Base-by-base conservation (phyloP, 2,888 invertebrate genomes). In the Nycteola revayana region DNA sequence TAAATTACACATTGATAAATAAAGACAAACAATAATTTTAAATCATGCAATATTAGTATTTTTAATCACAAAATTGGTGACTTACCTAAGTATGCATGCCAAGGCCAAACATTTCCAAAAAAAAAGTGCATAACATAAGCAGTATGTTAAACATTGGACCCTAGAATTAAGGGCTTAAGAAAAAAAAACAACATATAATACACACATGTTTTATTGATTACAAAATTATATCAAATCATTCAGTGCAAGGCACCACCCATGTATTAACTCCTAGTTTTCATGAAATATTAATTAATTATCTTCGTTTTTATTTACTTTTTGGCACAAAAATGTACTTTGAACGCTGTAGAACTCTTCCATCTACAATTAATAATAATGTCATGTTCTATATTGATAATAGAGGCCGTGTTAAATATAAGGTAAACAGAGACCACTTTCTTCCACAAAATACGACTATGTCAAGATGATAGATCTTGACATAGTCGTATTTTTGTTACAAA, bases 201-300 rank as follows among this genome's bases (percentile, higher is more conserved):
- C 55, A 62, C 60, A 66, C 59, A 58, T 60, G 41, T 36, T 67
- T 67, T 67, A 67, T 66, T 67, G 47, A 51, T 49, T 60, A 62
- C 54, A 66, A 59, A 51, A 48, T 38, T 44, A 46, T 45, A 47
- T 49, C 35, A 43, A 48, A 43, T 51, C 39, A 49, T 48, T 36
- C 28, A 40, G 55, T 46, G 56, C 48, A 57, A 54, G 53, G 56
- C 56, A 29, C 14, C 14, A 3, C 14, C 2, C 14, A 14, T 14
- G 2, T 14, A 14, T 3, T 14, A 14, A 14, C 5, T 14, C 14
- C 14, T 14, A 14, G 14, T 14, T 14, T 14, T 5, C 14, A 14
- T 2, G 14, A 14, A 14, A 14, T n/a, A n/a, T n/a, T n/a, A n/a
- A 14, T 5, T 14, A 14, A 14, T 3, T 5, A 14, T 14, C 14